Conservation (phyloP, 1,140 invertebrate genomes). For the Neuroterus valhalla region DNA sequence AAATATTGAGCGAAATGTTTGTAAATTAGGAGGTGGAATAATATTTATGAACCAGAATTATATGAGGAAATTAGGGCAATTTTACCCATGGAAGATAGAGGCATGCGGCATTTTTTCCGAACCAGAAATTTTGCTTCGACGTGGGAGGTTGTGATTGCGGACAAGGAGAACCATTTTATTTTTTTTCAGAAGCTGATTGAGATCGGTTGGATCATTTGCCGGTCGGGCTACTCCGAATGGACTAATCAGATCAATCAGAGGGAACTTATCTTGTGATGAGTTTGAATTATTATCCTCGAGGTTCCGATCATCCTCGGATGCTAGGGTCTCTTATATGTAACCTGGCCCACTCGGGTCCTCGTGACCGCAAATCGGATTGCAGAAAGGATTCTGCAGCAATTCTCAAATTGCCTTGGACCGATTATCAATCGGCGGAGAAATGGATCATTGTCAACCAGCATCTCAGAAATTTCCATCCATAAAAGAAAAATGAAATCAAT, state of each 20-base stretch:
- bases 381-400: conserved; percentile 56
- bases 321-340: conserved; percentile 39
- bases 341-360: conserved; percentile 48
- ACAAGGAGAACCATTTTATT: conserved; percentile 61
- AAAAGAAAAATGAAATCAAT: too few species aligned
- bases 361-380: conserved; percentile 68
- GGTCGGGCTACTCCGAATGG: conserved; percentile 63
- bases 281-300: conserved; percentile 67
- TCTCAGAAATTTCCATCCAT: conserved; percentile 11
- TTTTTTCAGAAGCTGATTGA: conserved; percentile 75
- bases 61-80: conserved; percentile 34
- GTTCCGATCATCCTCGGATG: conserved; percentile 32
- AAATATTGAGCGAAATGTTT: too few species aligned
- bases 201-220: conserved; percentile 72
- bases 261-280: conserved; percentile 64
- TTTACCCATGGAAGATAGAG: conserved; percentile 54
- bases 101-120: conserved; percentile 55
- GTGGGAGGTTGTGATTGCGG: conserved; percentile 70
- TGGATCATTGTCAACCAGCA: not conserved
- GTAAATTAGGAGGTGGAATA: too few species aligned
- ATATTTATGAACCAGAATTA: too few species aligned
- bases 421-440: conserved; percentile 31
- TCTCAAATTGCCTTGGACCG: not conserved
- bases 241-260: conserved; percentile 75
- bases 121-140: conserved; percentile 66